These are phyloP conservation scores for Sorex fumeus DNA, from an alignment of 2,113 vertebrate genomes.

Conservation along the genomic window DNA sequence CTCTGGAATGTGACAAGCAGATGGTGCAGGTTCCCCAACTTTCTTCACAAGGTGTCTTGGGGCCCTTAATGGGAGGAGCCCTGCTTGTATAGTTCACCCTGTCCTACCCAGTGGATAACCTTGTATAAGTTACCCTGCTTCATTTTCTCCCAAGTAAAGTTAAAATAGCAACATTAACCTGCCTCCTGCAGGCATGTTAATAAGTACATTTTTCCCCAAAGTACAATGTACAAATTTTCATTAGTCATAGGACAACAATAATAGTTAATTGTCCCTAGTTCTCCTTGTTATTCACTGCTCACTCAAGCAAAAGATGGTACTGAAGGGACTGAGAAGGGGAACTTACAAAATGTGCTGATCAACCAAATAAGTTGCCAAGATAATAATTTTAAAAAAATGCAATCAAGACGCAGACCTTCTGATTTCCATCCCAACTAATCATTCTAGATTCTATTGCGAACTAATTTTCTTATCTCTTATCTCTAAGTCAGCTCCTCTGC, in stretches of 20 bases:
- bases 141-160: conserved; percentile 66
- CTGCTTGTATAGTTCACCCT: neutral
- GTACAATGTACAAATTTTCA: conserved; percentile 75
- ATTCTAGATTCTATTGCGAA: conserved; percentile 77
- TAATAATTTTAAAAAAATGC: conserved; percentile 62
- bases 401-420: conserved; percentile 69
- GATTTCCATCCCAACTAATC: conserved; percentile 74
- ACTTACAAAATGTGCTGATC: conserved; percentile 75
- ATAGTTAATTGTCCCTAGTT: conserved; percentile 78
- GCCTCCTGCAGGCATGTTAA: conserved; percentile 70
- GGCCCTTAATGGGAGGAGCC: neutral
- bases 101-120: conserved; percentile 45
- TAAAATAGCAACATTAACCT: conserved; percentile 72
- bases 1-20: neutral
- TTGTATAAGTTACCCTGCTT: conserved; percentile 61
- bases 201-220: conserved; percentile 74
- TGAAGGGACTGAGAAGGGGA: conserved; percentile 44
- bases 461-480: conserved; percentile 76
- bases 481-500: conserved; percentile 71
- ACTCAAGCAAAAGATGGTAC: conserved; percentile 72
- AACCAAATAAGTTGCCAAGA: conserved; percentile 71
- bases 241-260: conserved; percentile 80
- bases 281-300: conserved; percentile 81
- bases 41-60: neutral
- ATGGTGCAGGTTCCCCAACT: neutral